phyloP scores from a whole-genome alignment of 1,140 invertebrate genomes.

The Bradysia coprophila region DNA sequence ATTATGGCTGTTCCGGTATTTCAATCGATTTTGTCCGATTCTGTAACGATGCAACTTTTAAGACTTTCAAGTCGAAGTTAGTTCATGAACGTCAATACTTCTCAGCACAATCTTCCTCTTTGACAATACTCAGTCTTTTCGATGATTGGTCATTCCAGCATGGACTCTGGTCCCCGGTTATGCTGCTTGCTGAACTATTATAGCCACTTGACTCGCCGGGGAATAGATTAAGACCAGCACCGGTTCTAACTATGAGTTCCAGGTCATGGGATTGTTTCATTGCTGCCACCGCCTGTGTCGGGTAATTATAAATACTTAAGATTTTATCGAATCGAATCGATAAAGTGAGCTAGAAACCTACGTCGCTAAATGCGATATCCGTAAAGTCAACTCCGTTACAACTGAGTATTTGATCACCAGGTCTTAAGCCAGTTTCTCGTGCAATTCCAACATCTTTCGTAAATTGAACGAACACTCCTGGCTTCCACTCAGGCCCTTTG shows the following conservation, averaged over 20 bases:
- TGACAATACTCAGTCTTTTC: slow-evolving; percentile 45
- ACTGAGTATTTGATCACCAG: slow-evolving; percentile 80
- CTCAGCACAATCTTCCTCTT: slow-evolving; percentile 31
- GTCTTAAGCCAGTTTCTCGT: slow-evolving; percentile 64
- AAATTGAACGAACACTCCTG: slow-evolving; percentile 77
- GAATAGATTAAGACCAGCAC: slow-evolving; percentile 52
- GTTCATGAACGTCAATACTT: too few relatives aligned
- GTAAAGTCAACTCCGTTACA: slow-evolving; percentile 71
- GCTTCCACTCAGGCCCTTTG: slow-evolving; percentile 67
- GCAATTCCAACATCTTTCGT: slow-evolving; percentile 80
- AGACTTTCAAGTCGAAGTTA: too few relatives aligned
- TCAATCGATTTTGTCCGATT: too few relatives aligned
- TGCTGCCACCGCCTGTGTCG: slow-evolving; percentile 43
- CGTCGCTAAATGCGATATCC: slow-evolving; percentile 61
- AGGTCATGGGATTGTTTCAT: slow-evolving; percentile 57
- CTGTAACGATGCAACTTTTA: too few relatives aligned
- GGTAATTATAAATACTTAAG: slow-evolving; percentile 2
- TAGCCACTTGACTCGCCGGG: slow-evolving; percentile 62
- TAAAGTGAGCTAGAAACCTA: too few relatives aligned
- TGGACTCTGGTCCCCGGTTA: slow-evolving; percentile 50
- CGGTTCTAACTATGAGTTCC: slow-evolving; percentile 50
- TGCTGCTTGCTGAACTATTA: slow-evolving; percentile 57
- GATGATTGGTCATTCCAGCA: slow-evolving; percentile 31
- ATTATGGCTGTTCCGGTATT: too few relatives aligned
- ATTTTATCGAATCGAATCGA: too few relatives aligned